These are phyloP conservation scores for Zosterops pallidus DNA, from an alignment of 2,113 vertebrate genomes.

Conservation along the genomic window DNA sequence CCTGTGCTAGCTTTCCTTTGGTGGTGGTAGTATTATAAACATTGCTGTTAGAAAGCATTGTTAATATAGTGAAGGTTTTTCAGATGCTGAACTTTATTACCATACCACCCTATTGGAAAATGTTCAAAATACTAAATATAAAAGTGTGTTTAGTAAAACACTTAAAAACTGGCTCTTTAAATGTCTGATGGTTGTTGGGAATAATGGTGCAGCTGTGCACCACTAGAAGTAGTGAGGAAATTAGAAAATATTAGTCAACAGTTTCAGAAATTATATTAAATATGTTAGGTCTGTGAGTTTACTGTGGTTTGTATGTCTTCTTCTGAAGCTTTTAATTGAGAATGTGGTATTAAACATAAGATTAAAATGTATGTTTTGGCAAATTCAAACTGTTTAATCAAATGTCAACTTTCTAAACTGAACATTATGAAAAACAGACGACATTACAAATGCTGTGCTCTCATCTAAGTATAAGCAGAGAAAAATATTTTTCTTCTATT, in stretches of 20 bases:
- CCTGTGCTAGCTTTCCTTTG: not conserved
- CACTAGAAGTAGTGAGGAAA: slow-evolving; percentile 28
- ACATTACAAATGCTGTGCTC: slow-evolving; percentile 42
- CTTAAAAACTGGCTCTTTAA: not conserved
- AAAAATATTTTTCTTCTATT: slow-evolving; percentile 58
- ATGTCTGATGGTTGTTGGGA: slow-evolving; percentile 14
- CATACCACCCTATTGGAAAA: not conserved
- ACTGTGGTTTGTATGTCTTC: slow-evolving; percentile 30
- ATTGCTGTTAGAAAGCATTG: not conserved
- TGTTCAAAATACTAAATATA: not conserved
- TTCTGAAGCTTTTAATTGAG: slow-evolving; percentile 56
- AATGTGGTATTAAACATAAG: slow-evolving; percentile 61
- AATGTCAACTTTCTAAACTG: slow-evolving; percentile 59
- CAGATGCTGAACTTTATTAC: not conserved
- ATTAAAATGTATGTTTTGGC: slow-evolving; percentile 66
- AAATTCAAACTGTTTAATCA: slow-evolving; percentile 68
- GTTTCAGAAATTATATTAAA: slow-evolving; percentile 45
- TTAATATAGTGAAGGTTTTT: not conserved
- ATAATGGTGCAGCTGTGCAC: slow-evolving; percentile 41
- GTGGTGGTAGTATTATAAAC: not conserved
- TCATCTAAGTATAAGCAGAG: slow-evolving; percentile 2
- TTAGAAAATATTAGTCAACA: slow-evolving; percentile 56
- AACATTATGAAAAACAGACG: slow-evolving; percentile 65
- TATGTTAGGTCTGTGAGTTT: slow-evolving; percentile 27
- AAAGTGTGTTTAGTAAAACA: not conserved